phyloP scores from a whole-genome alignment of 2,797 vertebrate genomes.

The Xyrichtys novacula region DNA sequence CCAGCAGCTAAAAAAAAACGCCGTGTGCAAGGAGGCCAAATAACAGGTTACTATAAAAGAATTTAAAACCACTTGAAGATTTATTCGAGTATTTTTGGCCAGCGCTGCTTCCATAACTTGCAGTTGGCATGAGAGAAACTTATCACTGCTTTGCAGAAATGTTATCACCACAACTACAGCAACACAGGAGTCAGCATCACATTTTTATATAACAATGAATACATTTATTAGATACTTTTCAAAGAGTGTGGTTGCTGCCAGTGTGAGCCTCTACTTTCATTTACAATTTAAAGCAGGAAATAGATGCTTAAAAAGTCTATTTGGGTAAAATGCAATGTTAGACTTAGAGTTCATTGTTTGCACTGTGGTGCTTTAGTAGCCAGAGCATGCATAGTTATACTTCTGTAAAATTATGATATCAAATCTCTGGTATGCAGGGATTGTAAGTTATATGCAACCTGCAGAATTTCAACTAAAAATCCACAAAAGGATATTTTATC shows the following conservation, averaged over 20 bases:
- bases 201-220: conserved; percentile 16
- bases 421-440: too few species aligned
- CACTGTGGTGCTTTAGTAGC: neutral
- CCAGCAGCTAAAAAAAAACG: conserved; percentile 31
- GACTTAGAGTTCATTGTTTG: neutral
- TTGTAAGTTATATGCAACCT: too few species aligned
- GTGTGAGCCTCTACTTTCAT: conserved; percentile 19
- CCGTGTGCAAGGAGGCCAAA: conserved; percentile 38
- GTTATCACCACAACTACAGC: neutral
- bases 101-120: conserved; percentile 11
- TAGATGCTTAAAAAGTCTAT: conserved; percentile 14
- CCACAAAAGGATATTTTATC: neutral
- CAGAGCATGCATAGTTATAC: too few species aligned
- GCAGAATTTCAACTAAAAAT: too few species aligned
- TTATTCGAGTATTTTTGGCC: conserved; percentile 16
- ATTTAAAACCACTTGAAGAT: conserved; percentile 30
- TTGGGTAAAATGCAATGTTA: conserved; percentile 30
- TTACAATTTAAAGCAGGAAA: conserved; percentile 21
- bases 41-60: conserved; percentile 26
- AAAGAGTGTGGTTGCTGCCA: neutral
- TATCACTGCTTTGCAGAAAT: conserved; percentile 18
- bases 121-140: conserved; percentile 6
- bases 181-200: conserved; percentile 9
- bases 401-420: too few species aligned
- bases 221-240: conserved; percentile 3